These are phyloP conservation scores for Hippocampus barbouri DNA, from an alignment of 2,113 vertebrate species.

Conservation along the genomic window DNA sequence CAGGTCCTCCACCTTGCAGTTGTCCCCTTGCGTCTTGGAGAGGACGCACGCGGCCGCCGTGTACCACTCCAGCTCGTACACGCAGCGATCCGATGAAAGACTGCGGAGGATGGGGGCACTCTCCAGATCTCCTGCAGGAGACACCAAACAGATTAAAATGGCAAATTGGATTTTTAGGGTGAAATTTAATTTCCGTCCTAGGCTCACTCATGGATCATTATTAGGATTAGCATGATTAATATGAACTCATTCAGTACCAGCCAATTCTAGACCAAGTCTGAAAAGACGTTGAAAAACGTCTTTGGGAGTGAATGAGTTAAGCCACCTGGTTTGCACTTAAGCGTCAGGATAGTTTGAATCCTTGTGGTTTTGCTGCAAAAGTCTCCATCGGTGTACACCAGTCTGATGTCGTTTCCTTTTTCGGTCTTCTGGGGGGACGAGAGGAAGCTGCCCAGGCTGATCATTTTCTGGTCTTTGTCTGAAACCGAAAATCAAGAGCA, in stretches of 20 bases:
- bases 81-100: constrained; percentile 63
- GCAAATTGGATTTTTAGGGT: background rate
- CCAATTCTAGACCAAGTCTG: too few relatives aligned
- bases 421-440: constrained; percentile 77
- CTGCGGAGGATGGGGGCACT: constrained; percentile 81
- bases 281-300: too few relatives aligned
- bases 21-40: constrained; percentile 78
- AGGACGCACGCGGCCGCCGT: constrained; percentile 88
- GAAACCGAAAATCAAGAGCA: constrained; percentile 4
- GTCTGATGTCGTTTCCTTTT: constrained; percentile 77
- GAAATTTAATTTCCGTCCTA: too few relatives aligned
- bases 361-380: constrained; percentile 68
- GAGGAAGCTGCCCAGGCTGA: constrained; percentile 84
- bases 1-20: constrained; percentile 85
- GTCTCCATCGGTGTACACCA: constrained; percentile 82
- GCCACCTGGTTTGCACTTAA: constrained; percentile 87
- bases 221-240: too few relatives aligned
- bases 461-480: constrained; percentile 69
- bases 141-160: background rate
- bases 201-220: background rate
- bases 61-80: constrained; percentile 87
- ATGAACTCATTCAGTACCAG: too few relatives aligned
- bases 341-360: constrained; percentile 78
- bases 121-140: constrained; percentile 80
- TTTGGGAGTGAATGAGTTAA: background rate